Conservation (phyloP, 1,140 invertebrate genomes). For the Latrodectus geometricus region DNA sequence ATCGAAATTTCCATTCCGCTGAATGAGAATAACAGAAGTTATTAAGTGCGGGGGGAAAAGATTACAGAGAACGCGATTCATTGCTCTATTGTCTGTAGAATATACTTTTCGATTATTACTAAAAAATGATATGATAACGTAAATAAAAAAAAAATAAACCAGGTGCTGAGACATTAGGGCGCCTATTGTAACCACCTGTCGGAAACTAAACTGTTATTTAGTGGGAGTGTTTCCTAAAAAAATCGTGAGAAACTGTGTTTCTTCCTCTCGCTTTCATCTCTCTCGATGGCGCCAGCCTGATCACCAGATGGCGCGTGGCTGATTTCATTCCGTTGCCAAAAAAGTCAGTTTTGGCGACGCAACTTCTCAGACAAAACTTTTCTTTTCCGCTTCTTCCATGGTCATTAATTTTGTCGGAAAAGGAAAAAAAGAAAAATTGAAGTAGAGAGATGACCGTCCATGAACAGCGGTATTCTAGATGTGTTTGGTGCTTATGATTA, state of each 20-base stretch:
- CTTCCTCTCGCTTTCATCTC: background rate
- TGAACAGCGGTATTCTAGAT: background rate
- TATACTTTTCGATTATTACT: no score
- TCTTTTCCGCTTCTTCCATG: conserved; percentile 19
- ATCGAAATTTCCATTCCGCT: no score
- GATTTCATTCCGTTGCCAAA: conserved; percentile 55
- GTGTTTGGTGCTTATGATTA: background rate
- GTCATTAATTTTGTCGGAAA: conserved; percentile 47
- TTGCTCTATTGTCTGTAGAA: background rate
- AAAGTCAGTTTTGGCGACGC: conserved; percentile 51
- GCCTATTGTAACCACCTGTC: conserved; percentile 59
- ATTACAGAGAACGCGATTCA: no score
- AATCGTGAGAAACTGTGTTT: conserved; percentile 38
- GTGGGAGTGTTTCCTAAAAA: conserved; percentile 33
- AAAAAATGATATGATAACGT: conserved; percentile 23
- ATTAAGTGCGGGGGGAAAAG: no score
- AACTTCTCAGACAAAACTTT: conserved; percentile 59
- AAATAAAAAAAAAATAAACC: conserved; percentile 44
- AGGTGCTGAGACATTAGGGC: conserved; percentile 53
- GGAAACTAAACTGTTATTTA: conserved; percentile 59
- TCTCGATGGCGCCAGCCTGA: conserved; percentile 53
- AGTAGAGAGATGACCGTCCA: background rate
- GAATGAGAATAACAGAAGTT: no score
- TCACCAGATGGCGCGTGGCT: conserved; percentile 59
- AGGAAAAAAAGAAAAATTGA: conserved; percentile 23